These are phyloP conservation scores for Thecophora atra DNA, from an alignment of 2,888 invertebrate species.

Conservation along the genomic window DNA sequence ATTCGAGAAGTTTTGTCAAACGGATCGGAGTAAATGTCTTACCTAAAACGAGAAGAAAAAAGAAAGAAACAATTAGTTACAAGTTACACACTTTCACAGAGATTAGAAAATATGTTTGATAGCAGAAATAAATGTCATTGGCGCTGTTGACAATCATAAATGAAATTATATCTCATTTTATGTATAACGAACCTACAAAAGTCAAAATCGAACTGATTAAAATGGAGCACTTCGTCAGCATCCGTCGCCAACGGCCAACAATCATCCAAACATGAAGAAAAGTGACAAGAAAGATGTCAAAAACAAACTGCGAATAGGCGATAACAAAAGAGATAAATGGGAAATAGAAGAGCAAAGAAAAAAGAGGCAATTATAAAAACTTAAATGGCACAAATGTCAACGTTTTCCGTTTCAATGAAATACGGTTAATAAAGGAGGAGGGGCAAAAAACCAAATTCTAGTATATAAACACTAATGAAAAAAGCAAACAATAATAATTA, in stretches of 20 bases:
- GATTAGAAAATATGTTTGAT: no score
- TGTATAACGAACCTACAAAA: background rate
- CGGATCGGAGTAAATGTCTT: constrained; percentile 30
- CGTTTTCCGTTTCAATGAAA: background rate
- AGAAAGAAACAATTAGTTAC: background rate
- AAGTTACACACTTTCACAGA: background rate
- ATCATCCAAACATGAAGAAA: background rate
- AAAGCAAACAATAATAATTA: background rate
- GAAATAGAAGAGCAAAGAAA: background rate
- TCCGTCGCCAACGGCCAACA: background rate
- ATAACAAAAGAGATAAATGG: background rate
- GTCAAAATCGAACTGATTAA: constrained; percentile 11
- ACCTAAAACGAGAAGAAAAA: constrained; percentile 20
- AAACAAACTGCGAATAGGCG: no score
- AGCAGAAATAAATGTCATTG: no score
- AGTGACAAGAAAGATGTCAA: no score
- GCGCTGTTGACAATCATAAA: no score
- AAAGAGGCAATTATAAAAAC: background rate
- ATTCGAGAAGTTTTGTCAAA: background rate
- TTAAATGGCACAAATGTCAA: background rate
- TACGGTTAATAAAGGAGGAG: background rate
- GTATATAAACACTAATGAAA: background rate
- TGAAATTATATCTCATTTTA: no score
- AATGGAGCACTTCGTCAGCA: background rate
- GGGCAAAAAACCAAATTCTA: background rate